These are phyloP conservation scores for Melanostoma scalare DNA, from an alignment of 2,888 invertebrate species.

Conservation along the genomic window DNA sequence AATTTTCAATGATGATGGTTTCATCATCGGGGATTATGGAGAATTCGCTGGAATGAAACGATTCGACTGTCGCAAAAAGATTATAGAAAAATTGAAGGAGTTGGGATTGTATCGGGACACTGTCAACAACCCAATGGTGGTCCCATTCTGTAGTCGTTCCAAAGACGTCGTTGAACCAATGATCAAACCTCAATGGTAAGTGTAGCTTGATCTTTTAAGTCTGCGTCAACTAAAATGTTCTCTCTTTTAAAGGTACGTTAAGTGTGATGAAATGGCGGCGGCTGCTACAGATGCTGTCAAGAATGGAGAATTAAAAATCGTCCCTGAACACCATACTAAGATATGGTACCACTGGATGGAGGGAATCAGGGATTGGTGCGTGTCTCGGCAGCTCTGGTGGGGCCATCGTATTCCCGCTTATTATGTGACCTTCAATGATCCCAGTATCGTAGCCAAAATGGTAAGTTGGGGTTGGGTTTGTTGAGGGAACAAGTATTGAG, in stretches of 20 bases:
- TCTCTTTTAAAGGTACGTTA: slow-evolving; percentile 86
- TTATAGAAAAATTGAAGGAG: slow-evolving; percentile 89
- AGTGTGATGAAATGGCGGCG: slow-evolving; percentile 94
- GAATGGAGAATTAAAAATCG: slow-evolving; percentile 91
- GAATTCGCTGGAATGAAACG: slow-evolving; percentile 93
- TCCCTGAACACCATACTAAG: slow-evolving; percentile 95
- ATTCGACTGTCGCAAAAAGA: slow-evolving; percentile 92
- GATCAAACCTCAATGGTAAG: slow-evolving; percentile 97
- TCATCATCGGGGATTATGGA: slow-evolving; percentile 90
- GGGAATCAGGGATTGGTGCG: slow-evolving; percentile 98
- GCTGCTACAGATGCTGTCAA: slow-evolving; percentile 91
- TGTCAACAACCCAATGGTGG: slow-evolving; percentile 96
- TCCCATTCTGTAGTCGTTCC: slow-evolving; percentile 97
- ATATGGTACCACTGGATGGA: slow-evolving; percentile 98
- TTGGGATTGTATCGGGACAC: slow-evolving; percentile 89
- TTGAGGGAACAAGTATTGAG: no score
- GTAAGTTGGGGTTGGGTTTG: slow-evolving; percentile 75
- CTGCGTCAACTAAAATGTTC: no score
- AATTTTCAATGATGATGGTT: slow-evolving; percentile 96
- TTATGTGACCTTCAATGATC: slow-evolving; percentile 85
- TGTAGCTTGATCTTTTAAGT: slow-evolving; percentile 2
- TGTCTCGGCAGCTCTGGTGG: slow-evolving; percentile 99
- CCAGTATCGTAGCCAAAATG: slow-evolving; percentile 78
- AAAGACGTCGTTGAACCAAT: slow-evolving; percentile 99
- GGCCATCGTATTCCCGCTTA: slow-evolving; percentile 99